Percentiles rank a stretch among this genome's conserved stretches.
Evolutionary conservation across 2,888 invertebrate species (phyloP).

Genomic region (Pemphredon lugubris): DNA sequence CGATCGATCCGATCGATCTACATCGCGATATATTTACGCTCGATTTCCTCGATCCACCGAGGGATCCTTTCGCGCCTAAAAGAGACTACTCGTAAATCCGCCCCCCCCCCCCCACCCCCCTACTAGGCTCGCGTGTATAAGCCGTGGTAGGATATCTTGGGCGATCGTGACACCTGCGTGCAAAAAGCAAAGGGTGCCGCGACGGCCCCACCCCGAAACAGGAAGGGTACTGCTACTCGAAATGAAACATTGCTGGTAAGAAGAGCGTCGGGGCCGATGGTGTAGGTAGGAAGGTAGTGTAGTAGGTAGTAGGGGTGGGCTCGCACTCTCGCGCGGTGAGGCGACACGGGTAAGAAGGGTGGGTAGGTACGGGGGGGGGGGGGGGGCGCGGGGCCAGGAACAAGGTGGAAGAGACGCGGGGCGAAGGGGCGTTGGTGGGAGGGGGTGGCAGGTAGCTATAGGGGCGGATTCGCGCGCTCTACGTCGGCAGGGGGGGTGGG

Average conservation of each 20-base stretch:
- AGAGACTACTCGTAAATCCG: no score
- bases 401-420: slow-evolving; percentile 32
- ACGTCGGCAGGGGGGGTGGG: slow-evolving; percentile 54
- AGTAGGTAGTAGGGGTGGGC: slow-evolving; percentile 54
- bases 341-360: slow-evolving; percentile 58
- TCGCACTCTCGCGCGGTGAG: slow-evolving; percentile 61
- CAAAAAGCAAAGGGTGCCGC: slow-evolving; percentile 31
- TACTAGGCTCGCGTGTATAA: no score
- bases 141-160: not conserved
- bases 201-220: slow-evolving; percentile 69
- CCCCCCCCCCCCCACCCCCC: no score
- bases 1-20: not conserved
- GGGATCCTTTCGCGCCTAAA: not conserved
- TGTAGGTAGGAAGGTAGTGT: slow-evolving; percentile 46
- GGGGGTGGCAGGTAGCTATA: slow-evolving; percentile 56
- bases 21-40: no score
- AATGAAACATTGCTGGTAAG: slow-evolving; percentile 77
- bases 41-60: not conserved
- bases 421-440: slow-evolving; percentile 41
- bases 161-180: slow-evolving; percentile 39
- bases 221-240: slow-evolving; percentile 71
- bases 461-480: slow-evolving; percentile 72
- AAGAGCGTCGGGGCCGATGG: slow-evolving; percentile 69
- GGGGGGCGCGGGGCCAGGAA: slow-evolving; percentile 28
- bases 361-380: slow-evolving; percentile 33